Evolutionary conservation across 1,140 invertebrate species (phyloP).

Genomic region (Condylostylus longicornis): DNA sequence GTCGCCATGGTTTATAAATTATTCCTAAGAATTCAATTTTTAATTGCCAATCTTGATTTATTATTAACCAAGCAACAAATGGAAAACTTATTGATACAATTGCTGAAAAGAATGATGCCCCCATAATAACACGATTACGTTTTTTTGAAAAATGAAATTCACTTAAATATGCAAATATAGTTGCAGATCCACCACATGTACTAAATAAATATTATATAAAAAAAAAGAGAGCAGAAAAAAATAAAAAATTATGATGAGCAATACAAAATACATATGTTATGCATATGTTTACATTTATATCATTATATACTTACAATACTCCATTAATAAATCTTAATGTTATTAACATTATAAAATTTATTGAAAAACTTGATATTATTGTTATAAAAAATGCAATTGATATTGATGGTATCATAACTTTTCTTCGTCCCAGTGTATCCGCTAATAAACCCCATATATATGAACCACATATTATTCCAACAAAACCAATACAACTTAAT

Average conservation of each 20-base stretch:
- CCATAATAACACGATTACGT: constrained; percentile 13
- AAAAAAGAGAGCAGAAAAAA: no score
- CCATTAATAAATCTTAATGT: constrained; percentile 2
- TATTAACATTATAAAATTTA: constrained; percentile 1
- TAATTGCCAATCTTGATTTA: constrained; percentile 38
- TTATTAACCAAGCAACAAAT: constrained; percentile 51
- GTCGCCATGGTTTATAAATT: constrained; percentile 46
- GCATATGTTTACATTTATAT: no score
- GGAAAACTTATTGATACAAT: constrained; percentile 18
- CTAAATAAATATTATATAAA: constrained; percentile 12
- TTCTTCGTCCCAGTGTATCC: constrained; percentile 50
- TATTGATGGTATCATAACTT: constrained; percentile 37
- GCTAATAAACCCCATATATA: constrained; percentile 59
- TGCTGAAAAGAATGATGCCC: constrained; percentile 18
- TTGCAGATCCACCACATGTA: constrained; percentile 14
- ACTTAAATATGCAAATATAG: constrained; percentile 19
- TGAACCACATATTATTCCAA: constrained; percentile 31
- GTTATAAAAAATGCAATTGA: background rate
- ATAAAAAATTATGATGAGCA: no score
- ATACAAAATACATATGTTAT: no score
- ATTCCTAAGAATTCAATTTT: constrained; percentile 29
- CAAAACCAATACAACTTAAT: constrained; percentile 18
- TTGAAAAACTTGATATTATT: background rate
- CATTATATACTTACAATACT: constrained; percentile 1
- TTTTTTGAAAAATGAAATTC: constrained; percentile 16